Evolutionary conservation across 2,888 invertebrate species (phyloP), one percentile per base, ranked within the genome.

Genomic region (Reticulitermes lucifugus): DNA sequence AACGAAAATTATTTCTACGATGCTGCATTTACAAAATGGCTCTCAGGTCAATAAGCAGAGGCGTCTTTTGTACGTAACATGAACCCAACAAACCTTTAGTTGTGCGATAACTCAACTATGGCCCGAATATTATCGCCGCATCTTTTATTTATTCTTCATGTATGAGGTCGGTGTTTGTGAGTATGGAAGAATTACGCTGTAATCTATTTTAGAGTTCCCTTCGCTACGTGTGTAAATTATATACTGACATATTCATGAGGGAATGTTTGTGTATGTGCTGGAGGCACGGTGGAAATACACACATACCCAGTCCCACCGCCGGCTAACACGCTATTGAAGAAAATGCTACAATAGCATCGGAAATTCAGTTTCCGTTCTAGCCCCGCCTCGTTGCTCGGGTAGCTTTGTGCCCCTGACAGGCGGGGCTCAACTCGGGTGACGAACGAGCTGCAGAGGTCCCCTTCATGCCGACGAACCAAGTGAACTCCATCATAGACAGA

Each of bases 341-440:
- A 81, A 81, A 46, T 25, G 81, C 70, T 81, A 81, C 81, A 81
- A 81, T 81, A 46, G 81, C 81, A 70, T 81, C 65, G 81, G 81
- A 81, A 81, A 81, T 81, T 81, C 81, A 65, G 81, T 81, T 81
- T 81, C 81, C 81, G 81, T 81, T 81, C n/a, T 43, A 60, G 81
- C 65, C 4, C 70, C 70, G 46, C 79, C 51, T 43, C 79, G 46
- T 80, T 60, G 55, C 80, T 55, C 59, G 81, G 81, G 81, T 81
- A 43, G 81, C 81, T 81, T 81, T 81, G 81, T 81, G 81, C 81
- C 81, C 81, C 81, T 81, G 81, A 81, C 81, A 81, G 46, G 81
- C 81, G 81, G 81, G 43, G 81, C 81, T 81, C 81, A 81, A n/a
- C 65, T 25, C 43, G 65, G 65, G 81, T 81, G 81, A 81, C 81